Conservation (phyloP, 2,888 invertebrate species). For the Synergus itoensis region DNA sequence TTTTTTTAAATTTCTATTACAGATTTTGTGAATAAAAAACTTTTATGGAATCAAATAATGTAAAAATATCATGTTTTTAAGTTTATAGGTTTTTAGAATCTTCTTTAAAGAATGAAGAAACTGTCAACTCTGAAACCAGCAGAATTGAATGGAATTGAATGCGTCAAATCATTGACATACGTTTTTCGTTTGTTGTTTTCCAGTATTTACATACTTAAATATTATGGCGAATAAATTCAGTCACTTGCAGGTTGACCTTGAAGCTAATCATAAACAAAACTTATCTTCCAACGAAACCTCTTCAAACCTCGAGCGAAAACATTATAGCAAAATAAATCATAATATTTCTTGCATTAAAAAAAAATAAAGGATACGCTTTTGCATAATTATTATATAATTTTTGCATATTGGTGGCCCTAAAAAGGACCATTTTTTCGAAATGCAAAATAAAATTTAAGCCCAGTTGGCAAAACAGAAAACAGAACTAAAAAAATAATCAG, state of each 20-base stretch:
- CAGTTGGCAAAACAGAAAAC: no score
- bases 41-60: not conserved
- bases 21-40: not conserved
- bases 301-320: no score
- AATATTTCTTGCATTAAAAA: no score
- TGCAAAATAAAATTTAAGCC: not conserved
- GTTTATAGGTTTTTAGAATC: not conserved
- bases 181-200: not conserved
- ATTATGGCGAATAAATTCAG: not conserved
- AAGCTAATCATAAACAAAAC: no score
- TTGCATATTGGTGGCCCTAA: not conserved
- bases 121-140: conserved; percentile 10
- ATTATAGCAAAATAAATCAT: no score
- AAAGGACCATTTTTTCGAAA: not conserved
- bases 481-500: no score
- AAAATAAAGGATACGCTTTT: no score
- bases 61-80: not conserved
- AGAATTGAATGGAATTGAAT: not conserved
- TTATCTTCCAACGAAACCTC: no score
- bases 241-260: no score
- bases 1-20: not conserved
- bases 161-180: not conserved
- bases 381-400: no score
- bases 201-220: not conserved
- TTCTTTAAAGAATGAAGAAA: not conserved